phyloP scores from a whole-genome alignment of 2,797 vertebrate genomes.

The Stomatorhinus walkeri region DNA sequence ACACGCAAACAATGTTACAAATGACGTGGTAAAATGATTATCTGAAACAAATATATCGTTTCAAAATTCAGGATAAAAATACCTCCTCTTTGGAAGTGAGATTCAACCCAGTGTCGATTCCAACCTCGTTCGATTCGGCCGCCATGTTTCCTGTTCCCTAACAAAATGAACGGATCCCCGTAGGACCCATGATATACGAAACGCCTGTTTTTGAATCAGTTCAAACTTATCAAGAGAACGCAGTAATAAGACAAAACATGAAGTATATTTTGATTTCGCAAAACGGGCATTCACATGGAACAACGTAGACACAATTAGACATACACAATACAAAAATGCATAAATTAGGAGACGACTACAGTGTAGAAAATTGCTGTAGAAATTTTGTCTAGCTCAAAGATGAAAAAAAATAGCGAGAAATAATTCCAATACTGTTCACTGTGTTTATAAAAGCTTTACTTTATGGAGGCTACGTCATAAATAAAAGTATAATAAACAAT shows the following conservation, averaged over 20 bases:
- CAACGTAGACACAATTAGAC: background rate
- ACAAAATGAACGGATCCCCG: slow-evolving; percentile 32
- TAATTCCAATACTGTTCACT: background rate
- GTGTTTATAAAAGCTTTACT: background rate
- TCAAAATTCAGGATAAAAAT: background rate
- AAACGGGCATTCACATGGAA: background rate
- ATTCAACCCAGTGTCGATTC: slow-evolving; percentile 24
- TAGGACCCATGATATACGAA: background rate
- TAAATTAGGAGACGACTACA: background rate
- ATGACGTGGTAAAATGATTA: background rate
- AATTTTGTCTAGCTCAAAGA: background rate
- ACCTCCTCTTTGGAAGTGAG: slow-evolving; percentile 32
- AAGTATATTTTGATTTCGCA: background rate
- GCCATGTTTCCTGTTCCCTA: slow-evolving; percentile 40
- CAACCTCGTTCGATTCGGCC: slow-evolving; percentile 30
- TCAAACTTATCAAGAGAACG: background rate
- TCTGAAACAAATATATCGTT: background rate
- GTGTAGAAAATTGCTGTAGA: background rate
- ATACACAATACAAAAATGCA: background rate
- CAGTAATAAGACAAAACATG: background rate
- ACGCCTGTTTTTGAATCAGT: slow-evolving; percentile 20
- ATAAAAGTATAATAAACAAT: background rate
- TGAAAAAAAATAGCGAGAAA: background rate
- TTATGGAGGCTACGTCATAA: background rate
- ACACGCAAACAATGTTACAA: background rate